Conservation (phyloP, 2,113 vertebrate genomes). For the Chlamydotis undulata region DNA sequence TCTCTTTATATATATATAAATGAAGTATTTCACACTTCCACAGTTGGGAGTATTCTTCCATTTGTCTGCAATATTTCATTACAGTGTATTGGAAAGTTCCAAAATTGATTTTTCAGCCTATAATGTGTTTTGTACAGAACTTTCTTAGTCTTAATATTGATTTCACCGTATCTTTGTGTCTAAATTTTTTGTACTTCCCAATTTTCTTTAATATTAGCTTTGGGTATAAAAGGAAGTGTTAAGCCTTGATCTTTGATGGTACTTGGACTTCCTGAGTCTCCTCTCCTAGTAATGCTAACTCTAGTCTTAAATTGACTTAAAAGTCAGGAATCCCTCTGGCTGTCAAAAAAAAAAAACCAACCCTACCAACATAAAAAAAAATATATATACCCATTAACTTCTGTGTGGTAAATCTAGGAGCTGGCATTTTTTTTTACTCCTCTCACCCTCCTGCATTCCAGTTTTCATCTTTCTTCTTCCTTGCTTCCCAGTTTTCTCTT, state of each 20-base stretch:
- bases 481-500: neutral
- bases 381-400: neutral
- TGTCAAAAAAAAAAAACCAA: neutral
- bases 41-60: conserved; percentile 16
- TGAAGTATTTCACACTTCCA: conserved; percentile 48
- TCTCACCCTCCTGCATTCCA: neutral
- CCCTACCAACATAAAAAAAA: neutral
- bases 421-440: neutral
- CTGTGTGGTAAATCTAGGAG: neutral
- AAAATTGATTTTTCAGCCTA: conserved; percentile 56
- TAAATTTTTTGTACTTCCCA: conserved; percentile 13
- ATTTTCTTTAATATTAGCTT: conserved; percentile 41
- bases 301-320: neutral
- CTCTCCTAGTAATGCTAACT: neutral
- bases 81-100: conserved; percentile 29
- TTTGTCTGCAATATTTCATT: conserved; percentile 53
- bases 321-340: neutral
- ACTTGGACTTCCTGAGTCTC: neutral
- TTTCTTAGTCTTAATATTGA: conserved; percentile 51
- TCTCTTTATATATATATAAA: conserved; percentile 38
- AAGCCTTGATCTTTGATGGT: neutral
- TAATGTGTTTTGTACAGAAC: conserved; percentile 36
- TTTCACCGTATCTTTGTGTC: conserved; percentile 21
- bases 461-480: neutral
- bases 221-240: neutral